Base-by-base conservation (phyloP, 2,113 vertebrate genomes). In the Bagarius yarrelli region DNA sequence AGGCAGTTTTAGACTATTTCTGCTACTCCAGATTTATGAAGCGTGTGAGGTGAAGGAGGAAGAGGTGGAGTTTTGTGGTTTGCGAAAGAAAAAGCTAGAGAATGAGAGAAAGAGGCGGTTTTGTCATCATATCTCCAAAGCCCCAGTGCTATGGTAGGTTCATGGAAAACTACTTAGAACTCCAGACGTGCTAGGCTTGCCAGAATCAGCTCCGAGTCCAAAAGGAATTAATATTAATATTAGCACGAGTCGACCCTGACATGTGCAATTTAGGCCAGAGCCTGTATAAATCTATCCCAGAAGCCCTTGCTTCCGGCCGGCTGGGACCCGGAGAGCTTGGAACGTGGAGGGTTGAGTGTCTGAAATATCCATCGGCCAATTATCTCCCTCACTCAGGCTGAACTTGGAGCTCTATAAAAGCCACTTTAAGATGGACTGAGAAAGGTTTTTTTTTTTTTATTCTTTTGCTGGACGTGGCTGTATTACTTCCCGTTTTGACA, bases 151-250 rank as follows among this genome's bases (percentile, higher is more conserved):
- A 89, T 40, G 83, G 90, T 90, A 57, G 80, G 83, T 89, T 91
- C 88, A 90, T 87, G 86, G 91, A 92, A 91, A 93, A 91, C 90
- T 89, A 90, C 89, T 90, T 89, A 90, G 83, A 86, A 78, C 84
- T 84, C 89, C 90, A 91, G 90, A 90, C 88, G 32, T 81, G 80
- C 80, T 70, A 74, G 83, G 71, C 84, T 87, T 91, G 91, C 91
- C 92, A 93, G 87, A 83, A 87, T 90, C 85, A 82, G 83, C 85
- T 67, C 86, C 79, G 80, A 86, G 83, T 89, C 88, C 87, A 88
- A 88, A 87, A 89, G 88, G 88, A 91, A 88, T 91, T 88, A 86
- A 91, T 91, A 92, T 92, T 92, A 91, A 90, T 92, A 87, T 90
- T 89, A 87, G 89, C 78, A 76, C 86, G 88, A 89, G 90, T 88